Base-by-base conservation (phyloP, 2,888 invertebrate genomes). In the Pseudococcus viburni region DNA sequence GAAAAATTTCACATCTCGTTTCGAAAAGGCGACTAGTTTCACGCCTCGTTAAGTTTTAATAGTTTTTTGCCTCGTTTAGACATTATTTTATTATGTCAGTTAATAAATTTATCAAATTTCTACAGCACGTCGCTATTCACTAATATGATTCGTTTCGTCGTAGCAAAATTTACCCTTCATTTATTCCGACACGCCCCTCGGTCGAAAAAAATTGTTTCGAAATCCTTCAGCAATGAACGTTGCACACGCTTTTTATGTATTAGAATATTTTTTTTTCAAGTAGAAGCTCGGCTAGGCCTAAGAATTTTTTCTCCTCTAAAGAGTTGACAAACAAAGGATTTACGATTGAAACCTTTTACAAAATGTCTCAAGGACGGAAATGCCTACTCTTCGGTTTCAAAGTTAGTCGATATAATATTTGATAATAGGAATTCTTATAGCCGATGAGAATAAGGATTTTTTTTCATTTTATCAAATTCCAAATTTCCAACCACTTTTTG, bases 101-200 rank as follows among this genome's bases (percentile, higher is more conserved):
- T 73, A 73, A 73, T 73, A 73, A 73, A 73, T 73, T 73, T 73
- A 73, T 73, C 73, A 73, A 73, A 73, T 73, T 73, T 73, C 17
- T 73, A 73, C 33, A 33, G 15, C 73, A 73, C 73, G 73, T 73
- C 33, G 73, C 73, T 73, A 73, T 73, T 73, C 73, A 12, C 73
- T 39, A 73, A 73, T 73, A 73, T 73, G n/a, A 73, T 73, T 73
- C 73, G 33, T 26, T n/a, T 64, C 26, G 39, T 73, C 33, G 33
- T 73, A 0, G 7, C 0, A 73, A 73, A 73, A 73, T 73, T 73
- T 33, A 73, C 11, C 64, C 33, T 73, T 73, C 33, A 73, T 73
- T 73, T 73, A 73, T 73, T 73, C 73, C 73, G 73, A 73, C 73
- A 73, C 73, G 17, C 73, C 33, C 17, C 33, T 6, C 2, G 22